phyloP scores from a whole-genome alignment of 2,888 invertebrate genomes.

The Autographa gamma region DNA sequence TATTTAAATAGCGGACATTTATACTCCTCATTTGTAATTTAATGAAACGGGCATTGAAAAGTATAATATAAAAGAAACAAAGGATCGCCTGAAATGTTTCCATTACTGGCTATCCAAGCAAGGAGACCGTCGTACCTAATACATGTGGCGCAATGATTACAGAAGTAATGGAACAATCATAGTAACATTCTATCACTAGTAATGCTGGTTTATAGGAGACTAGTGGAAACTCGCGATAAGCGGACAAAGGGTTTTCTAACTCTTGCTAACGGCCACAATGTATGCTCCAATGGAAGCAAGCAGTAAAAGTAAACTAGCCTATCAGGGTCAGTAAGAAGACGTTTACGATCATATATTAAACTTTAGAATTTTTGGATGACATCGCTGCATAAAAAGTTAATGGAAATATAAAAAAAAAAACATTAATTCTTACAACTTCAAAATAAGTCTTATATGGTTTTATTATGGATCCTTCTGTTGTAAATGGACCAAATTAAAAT shows the following conservation, averaged over 20 bases:
- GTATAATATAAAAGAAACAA: conserved; percentile 1
- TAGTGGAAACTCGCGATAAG: conserved; percentile 37
- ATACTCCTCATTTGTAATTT: conserved; percentile 1
- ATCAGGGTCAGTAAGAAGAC: background rate
- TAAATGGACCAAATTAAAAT: too few species aligned
- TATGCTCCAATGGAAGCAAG: conserved; percentile 9
- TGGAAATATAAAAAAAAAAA: too few species aligned
- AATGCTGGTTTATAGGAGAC: conserved; percentile 22
- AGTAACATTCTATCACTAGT: conserved; percentile 29
- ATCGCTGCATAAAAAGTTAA: too few species aligned
- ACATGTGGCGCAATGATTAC: background rate
- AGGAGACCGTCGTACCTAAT: background rate
- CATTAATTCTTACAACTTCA: too few species aligned
- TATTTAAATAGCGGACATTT: background rate
- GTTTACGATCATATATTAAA: background rate
- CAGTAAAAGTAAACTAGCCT: conserved; percentile 21
- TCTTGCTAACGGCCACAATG: conserved; percentile 16
- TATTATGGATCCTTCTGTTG: too few species aligned
- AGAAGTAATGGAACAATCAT: conserved; percentile 19
- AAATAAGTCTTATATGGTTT: too few species aligned
- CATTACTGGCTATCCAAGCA: background rate
- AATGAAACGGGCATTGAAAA: conserved; percentile 3
- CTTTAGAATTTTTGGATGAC: too few species aligned
- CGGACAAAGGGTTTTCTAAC: conserved; percentile 24
- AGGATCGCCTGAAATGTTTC: background rate